Evolutionary conservation across 2,113 vertebrate species (phyloP).

Genomic region (Girardinichthys multiradiatus): DNA sequence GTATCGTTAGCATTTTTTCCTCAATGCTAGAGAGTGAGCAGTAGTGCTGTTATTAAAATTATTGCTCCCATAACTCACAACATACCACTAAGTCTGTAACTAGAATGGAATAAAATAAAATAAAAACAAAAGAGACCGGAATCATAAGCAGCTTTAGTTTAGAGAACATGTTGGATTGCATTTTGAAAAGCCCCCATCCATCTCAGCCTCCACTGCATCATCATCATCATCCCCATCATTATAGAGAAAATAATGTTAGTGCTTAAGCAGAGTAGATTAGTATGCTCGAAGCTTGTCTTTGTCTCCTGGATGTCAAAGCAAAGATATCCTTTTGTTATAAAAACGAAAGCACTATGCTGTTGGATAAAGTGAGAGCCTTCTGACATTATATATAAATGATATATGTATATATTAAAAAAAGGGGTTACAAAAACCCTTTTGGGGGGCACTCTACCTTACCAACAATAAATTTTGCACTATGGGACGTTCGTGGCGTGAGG

Average conservation of each 20-base stretch:
- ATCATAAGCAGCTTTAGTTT: slow-evolving; percentile 59
- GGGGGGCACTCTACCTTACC: slow-evolving; percentile 83
- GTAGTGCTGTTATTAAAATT: slow-evolving; percentile 26
- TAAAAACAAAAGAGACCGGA: slow-evolving; percentile 15
- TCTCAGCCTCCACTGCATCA: slow-evolving; percentile 43
- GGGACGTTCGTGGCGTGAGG: slow-evolving; percentile 81
- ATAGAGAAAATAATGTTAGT: slow-evolving; percentile 76
- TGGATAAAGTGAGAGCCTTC: slow-evolving; percentile 86
- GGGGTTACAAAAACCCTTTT: slow-evolving; percentile 79
- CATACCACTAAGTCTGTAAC: slow-evolving; percentile 17
- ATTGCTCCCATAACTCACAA: slow-evolving; percentile 40
- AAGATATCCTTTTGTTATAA: slow-evolving; percentile 84
- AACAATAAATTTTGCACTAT: slow-evolving; percentile 90
- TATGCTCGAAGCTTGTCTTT: slow-evolving; percentile 76
- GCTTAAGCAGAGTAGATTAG: slow-evolving; percentile 81
- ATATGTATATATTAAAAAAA: slow-evolving; percentile 83
- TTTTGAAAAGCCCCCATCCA: slow-evolving; percentile 65
- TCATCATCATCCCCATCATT: slow-evolving; percentile 43
- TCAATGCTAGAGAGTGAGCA: slow-evolving; percentile 21
- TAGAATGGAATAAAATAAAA: slow-evolving; percentile 5
- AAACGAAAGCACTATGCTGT: slow-evolving; percentile 88
- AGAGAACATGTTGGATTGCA: slow-evolving; percentile 46
- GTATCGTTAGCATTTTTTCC: slow-evolving; percentile 4
- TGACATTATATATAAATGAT: slow-evolving; percentile 85
- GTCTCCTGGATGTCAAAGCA: slow-evolving; percentile 80